Evolutionary conservation across 2,113 vertebrate genomes (phyloP).

Genomic region (Amazona vittata): DNA sequence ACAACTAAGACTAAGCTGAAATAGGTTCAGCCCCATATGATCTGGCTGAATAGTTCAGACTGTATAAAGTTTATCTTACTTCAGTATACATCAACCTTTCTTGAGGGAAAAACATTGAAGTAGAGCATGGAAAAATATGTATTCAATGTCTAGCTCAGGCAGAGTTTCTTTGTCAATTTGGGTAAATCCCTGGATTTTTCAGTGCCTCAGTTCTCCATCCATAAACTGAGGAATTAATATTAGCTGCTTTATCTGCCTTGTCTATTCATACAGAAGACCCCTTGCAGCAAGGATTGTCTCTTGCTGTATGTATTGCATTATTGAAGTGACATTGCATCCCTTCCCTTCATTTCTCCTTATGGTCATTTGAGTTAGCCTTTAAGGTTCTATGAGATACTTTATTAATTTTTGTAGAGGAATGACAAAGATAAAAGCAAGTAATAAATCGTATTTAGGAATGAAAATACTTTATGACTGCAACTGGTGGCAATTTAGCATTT

Average conservation of each 20-base stretch:
- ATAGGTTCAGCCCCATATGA: neutral
- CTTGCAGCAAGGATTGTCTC: slow-evolving; percentile 61
- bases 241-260: slow-evolving; percentile 51
- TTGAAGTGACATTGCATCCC: slow-evolving; percentile 60
- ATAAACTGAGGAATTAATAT: slow-evolving; percentile 61
- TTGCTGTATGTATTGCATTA: slow-evolving; percentile 40
- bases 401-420: slow-evolving; percentile 39
- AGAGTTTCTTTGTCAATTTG: slow-evolving; percentile 47
- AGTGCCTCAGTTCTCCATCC: slow-evolving; percentile 45
- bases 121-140: neutral
- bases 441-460: slow-evolving; percentile 38
- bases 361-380: slow-evolving; percentile 38
- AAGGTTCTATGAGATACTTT: slow-evolving; percentile 1
- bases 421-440: slow-evolving; percentile 29
- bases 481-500: slow-evolving; percentile 3
- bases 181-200: slow-evolving; percentile 43
- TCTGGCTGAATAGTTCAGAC: neutral
- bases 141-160: slow-evolving; percentile 6
- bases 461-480: neutral
- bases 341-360: slow-evolving; percentile 53
- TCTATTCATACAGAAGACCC: slow-evolving; percentile 45
- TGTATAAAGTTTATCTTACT: slow-evolving; percentile 28
- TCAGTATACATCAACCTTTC: slow-evolving; percentile 23
- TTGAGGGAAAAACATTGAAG: slow-evolving; percentile 15
- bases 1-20: neutral